Evolutionary conservation across 2,113 vertebrate species (phyloP), one percentile per base, ranked within the genome.

Genomic region (Erinaceus europaeus): DNA sequence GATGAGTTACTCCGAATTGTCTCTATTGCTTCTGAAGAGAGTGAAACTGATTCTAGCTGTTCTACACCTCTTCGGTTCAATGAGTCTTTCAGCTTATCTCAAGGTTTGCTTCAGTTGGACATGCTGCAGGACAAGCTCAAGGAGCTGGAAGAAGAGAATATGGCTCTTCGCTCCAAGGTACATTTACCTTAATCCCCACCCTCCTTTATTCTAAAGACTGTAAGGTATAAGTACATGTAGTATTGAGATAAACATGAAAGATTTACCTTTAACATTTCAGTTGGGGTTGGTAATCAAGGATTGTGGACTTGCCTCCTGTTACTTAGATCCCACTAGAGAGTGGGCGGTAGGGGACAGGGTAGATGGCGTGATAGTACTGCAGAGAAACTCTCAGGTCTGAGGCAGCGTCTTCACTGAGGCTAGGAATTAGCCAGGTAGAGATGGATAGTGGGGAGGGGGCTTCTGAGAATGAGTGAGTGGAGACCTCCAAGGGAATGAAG

Each of bases 81-180:
- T 2, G 97, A 96, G 44, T 97, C 95, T 15, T 97, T 98, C 46
- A 94, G 38, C 50, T 36, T 97, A 0, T 94, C 97, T 4, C 96
- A 98, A 0, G 97, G 98, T 0, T 97, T 99, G 29, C 81, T 97
- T 93, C 98, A 99, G 94, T 95, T 99, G 97, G 99, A 99, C 95
- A 96, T 95, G 55, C 95, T 99, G 93, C 98, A 99, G 73, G 96
- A 97, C 81, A 99, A 99, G 91, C 98, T 99, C 75, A 97, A 98
- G 77, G 98, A 99, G n/a, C 95, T 99, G 95, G 99, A 99, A 91
- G 99, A 99, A 93, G 98, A 99, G 95, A 99, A 99, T 96, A 93
- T 98, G 86, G 89, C 96, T 13, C 97, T 99, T 86, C 97, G 98
- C 76, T 98, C 98, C 0, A 98, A 99, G 98, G 99, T 98, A 93